Evolutionary conservation across 1,140 invertebrate genomes (phyloP), one percentile per base, ranked within the genome.

Genomic region (Galleria mellonella): DNA sequence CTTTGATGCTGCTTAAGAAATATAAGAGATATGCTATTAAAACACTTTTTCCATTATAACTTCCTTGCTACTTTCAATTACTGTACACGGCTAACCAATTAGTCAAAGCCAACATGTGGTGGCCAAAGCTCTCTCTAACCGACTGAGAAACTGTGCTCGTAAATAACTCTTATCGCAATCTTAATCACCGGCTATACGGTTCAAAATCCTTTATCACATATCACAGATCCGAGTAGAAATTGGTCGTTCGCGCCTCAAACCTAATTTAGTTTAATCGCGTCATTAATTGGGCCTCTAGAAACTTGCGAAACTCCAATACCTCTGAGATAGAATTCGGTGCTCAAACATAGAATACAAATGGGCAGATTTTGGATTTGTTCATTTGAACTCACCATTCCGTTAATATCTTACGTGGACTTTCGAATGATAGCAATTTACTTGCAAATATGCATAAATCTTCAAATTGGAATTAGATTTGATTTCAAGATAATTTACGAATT

Each of bases 241-340:
- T 50, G 66, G 51, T 49, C 62, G 57, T 71, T 77, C 64, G 65
- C 69, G 67, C 70, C 66, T 73, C 55, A 49, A 52, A 69, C 47
- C 65, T 73, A 77, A 77, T 75, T 75, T 63, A 62, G 58, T 65
- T 70, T 77, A 77, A 81, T 81, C 76, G 72, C 53, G 58, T 65
- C 72, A 81, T 81, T 76, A 81, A 77, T 77, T 69, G 65, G 70
- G 54, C 61, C 51, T 40, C 50, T 47, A 45, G 56, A 60, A 70
- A 77, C 59, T 79, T 72, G 62, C 41, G 62, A 69, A 79, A 72
- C 62, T 76, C 58, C 59, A 50, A 67, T 64, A 58, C 65, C 66
- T 55, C 37, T 28, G 52, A 64, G 56, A 57, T 63, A 61, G 62
- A 57, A 66, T 47, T 53, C 46, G 51, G 37, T 47, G 44, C 32